These are phyloP conservation scores for Meda fulgida DNA, from an alignment of 2,797 vertebrate genomes.

Conservation along the genomic window DNA sequence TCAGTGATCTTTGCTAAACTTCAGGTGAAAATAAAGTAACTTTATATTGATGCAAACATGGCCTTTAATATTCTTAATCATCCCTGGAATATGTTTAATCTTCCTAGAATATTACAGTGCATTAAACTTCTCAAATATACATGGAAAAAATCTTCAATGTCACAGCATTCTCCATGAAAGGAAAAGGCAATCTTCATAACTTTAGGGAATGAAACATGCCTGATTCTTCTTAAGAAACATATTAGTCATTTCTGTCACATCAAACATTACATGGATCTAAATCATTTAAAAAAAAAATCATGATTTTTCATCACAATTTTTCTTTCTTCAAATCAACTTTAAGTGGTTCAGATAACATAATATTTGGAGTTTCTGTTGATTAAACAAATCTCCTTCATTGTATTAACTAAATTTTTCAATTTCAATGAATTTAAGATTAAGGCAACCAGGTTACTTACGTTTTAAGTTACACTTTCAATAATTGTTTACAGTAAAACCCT, in stretches of 20 bases:
- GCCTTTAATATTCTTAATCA: neutral
- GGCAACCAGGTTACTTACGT: too few species aligned
- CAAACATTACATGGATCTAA: too few species aligned
- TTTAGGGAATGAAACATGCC: neutral
- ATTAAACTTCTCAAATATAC: neutral
- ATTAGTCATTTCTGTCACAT: neutral
- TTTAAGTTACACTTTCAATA: too few species aligned
- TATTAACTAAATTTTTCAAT: too few species aligned
- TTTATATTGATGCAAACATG: neutral
- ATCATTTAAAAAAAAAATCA: too few species aligned
- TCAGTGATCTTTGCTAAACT: neutral
- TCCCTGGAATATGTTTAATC: neutral
- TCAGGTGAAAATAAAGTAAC: neutral
- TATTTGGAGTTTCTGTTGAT: too few species aligned
- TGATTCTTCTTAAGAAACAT: neutral
- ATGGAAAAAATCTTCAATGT: neutral
- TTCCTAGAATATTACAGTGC: neutral
- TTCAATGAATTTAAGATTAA: too few species aligned
- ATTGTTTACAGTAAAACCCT: neutral
- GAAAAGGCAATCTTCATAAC: neutral
- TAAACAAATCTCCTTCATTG: too few species aligned
- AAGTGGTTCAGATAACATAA: too few species aligned
- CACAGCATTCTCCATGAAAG: neutral
- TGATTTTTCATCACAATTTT: too few species aligned
- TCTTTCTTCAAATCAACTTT: too few species aligned